Conservation (phyloP, 2,113 vertebrate species). For the Megaleporinus macrocephalus region DNA sequence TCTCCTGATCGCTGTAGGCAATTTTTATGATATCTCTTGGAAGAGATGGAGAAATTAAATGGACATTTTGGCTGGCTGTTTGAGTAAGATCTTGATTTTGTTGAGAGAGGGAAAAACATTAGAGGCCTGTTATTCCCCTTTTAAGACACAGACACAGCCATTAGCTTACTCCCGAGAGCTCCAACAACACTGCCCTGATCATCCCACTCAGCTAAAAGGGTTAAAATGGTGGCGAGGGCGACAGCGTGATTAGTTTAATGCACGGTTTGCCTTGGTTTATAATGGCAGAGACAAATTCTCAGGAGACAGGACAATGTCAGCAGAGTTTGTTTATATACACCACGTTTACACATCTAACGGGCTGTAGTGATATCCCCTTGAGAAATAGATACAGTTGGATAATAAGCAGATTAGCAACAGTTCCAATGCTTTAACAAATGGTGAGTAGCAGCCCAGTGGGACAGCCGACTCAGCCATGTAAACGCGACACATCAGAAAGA, state of each 20-base stretch:
- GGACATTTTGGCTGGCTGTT: neutral
- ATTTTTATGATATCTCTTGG: slow-evolving; percentile 6
- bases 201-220: slow-evolving; percentile 24
- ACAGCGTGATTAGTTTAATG: slow-evolving; percentile 48
- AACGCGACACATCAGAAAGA: neutral
- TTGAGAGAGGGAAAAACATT: neutral
- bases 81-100: neutral
- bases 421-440: slow-evolving; percentile 19
- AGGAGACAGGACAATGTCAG: slow-evolving; percentile 31
- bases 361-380: neutral
- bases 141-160: neutral
- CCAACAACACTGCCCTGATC: neutral
- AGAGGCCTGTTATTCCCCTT: neutral
- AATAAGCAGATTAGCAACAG: slow-evolving; percentile 18
- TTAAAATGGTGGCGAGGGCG: slow-evolving; percentile 30
- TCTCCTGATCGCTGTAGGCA: neutral
- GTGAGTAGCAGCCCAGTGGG: neutral
- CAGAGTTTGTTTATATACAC: slow-evolving; percentile 27
- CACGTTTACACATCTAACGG: neutral
- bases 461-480: neutral
- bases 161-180: slow-evolving; percentile 6
- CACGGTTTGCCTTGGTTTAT: slow-evolving; percentile 41
- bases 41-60: slow-evolving; percentile 5
- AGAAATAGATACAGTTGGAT: neutral
- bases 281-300: slow-evolving; percentile 35